Evolutionary conservation across 2,797 vertebrate species (phyloP), one percentile per base, ranked within the genome.

Genomic region (Cryptoprocta ferox): DNA sequence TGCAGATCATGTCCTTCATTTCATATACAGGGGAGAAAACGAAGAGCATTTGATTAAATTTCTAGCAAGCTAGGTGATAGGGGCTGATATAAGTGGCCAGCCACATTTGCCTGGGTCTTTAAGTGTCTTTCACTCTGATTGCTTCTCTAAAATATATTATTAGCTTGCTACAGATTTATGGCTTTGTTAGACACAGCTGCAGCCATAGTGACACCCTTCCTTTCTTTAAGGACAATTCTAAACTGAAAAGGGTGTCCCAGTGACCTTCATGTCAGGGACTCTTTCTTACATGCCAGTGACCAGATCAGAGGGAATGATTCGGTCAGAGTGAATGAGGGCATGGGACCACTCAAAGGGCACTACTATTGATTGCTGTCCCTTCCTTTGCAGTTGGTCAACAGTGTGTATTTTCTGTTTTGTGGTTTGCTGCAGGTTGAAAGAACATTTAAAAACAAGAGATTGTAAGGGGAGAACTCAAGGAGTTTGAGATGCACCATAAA

Each of bases 391-490:
- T 18, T 50, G 1, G 75, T 93, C 24, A 45, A 4, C 6, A 39
- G 2, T 7, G 6, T 30, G 30, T 35, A 5, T 80, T 96, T 91
- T 94, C 73, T 96, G 61, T 13, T 42, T 82, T 76, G 8, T n/a
- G 50, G 45, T 63, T 84, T 71, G 53, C 37, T 86, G 6, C 45
- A 48, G 7, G 45, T 78, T 56, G 4, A 37, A 81, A 91, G 70
- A 76, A 73, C 86, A 26, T 79, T 66, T 85, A 84, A 94, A 91
- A n/a, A 21, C 8, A 93, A 89, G 61, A 39, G 9, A 66, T 48
- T 71, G 1, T 71, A 48, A 93, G 70, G 79, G 75, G 79, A 94
- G 37, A 73, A 50, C 7, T 90, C 45, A 26, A 3, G 71, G 53
- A 73, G 30, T 81, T 89, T 82, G 78, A 89, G 37, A 71, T 45